Evolutionary conservation across 2,888 invertebrate genomes (phyloP).

Genomic region (Dascillus cervinus): DNA sequence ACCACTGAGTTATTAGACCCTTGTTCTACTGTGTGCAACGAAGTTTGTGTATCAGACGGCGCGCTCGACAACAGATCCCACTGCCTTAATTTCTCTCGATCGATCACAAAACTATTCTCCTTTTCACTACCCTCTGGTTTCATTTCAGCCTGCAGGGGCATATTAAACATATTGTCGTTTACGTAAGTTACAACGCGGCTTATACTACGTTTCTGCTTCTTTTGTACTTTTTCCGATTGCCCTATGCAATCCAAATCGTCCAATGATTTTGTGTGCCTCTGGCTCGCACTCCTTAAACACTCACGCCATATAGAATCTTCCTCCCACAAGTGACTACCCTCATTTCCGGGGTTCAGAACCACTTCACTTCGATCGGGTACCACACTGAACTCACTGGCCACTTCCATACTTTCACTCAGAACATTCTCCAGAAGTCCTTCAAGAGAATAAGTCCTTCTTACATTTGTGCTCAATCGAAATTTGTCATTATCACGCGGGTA

Average conservation of each 20-base stretch:
- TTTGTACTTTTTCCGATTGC: conserved; percentile 27
- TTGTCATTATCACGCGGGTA: conserved; percentile 31
- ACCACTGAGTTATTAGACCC: conserved; percentile 34
- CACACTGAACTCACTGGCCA: conserved; percentile 11
- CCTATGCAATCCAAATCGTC: conserved; percentile 65
- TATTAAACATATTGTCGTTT: conserved; percentile 58
- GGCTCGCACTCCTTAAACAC: conserved; percentile 68
- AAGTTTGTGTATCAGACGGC: conserved; percentile 35
- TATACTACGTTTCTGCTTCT: conserved; percentile 39
- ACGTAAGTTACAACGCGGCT: conserved; percentile 72
- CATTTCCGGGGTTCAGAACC: conserved; percentile 29
- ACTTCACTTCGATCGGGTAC: conserved; percentile 16
- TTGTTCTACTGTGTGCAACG: conserved; percentile 25
- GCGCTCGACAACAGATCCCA: conserved; percentile 86
- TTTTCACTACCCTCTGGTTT: conserved; percentile 47
- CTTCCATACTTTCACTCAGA: conserved; percentile 24
- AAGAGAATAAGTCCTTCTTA: conserved; percentile 49
- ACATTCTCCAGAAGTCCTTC: conserved; percentile 53
- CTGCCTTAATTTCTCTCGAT: conserved; percentile 77
- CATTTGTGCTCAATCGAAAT: conserved; percentile 27
- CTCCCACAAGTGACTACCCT: conserved; percentile 73
- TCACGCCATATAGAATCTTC: conserved; percentile 78
- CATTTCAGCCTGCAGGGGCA: conserved; percentile 40
- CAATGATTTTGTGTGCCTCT: conserved; percentile 73
- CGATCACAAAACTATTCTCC: conserved; percentile 48